These are phyloP conservation scores for Zaprionus capensis DNA, from an alignment of 1,140 invertebrate species.

Conservation along the genomic window DNA sequence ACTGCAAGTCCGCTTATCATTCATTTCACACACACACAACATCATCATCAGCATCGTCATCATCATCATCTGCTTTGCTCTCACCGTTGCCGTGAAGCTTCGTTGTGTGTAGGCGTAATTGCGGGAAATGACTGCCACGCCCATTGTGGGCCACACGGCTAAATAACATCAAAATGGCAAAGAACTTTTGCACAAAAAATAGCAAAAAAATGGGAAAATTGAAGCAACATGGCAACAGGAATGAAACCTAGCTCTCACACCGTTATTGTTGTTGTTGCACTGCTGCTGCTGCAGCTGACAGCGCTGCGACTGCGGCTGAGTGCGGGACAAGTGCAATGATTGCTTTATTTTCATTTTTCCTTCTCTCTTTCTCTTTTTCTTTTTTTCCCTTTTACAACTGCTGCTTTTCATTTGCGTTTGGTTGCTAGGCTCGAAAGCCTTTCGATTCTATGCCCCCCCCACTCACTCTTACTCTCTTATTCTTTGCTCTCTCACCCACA, in stretches of 20 bases:
- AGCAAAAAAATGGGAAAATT: slow-evolving; percentile 34
- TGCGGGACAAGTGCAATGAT: slow-evolving; percentile 73
- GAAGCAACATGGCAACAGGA: slow-evolving; percentile 60
- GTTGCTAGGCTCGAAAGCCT: slow-evolving; percentile 69
- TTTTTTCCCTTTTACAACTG: slow-evolving; percentile 54
- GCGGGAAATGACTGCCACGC: slow-evolving; percentile 79
- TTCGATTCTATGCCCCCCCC: slow-evolving; percentile 26
- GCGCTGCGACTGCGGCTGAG: slow-evolving; percentile 27
- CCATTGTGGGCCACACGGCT: slow-evolving; percentile 66
- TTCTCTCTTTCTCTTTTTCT: neutral
- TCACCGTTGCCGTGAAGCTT: slow-evolving; percentile 1
- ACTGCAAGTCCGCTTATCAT: slow-evolving; percentile 40
- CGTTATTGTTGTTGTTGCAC: slow-evolving; percentile 30
- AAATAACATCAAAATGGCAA: slow-evolving; percentile 30
- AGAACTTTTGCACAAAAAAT: slow-evolving; percentile 16
- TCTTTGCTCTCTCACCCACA: neutral
- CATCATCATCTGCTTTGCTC: slow-evolving; percentile 21
- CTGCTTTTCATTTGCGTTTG: slow-evolving; percentile 55
- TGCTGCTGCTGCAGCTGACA: slow-evolving; percentile 18
- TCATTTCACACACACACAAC: slow-evolving; percentile 32
- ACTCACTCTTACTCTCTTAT: neutral
- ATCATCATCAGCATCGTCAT: slow-evolving; percentile 11
- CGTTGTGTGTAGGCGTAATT: slow-evolving; percentile 75
- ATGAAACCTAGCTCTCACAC: slow-evolving; percentile 25
- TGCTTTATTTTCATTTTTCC: slow-evolving; percentile 60